Evolutionary conservation across 1,140 invertebrate species (phyloP).

Genomic region (Heliconius congener): DNA sequence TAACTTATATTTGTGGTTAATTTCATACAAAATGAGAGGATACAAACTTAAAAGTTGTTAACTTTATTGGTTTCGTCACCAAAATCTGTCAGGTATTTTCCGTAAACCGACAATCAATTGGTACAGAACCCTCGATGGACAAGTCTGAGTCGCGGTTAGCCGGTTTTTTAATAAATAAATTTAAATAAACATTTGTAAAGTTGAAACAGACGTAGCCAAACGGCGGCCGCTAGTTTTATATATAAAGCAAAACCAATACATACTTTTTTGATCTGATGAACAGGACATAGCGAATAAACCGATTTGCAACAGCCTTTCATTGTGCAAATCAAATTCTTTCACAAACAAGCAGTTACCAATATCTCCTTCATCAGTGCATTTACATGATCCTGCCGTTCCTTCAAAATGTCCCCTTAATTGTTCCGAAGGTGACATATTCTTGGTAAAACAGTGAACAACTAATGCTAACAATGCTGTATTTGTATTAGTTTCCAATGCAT

Average conservation of each 20-base stretch:
- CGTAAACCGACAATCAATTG: too few relatives aligned
- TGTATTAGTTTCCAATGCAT: conserved; percentile 71
- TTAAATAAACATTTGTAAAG: too few relatives aligned
- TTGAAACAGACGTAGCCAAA: rapidly evolving
- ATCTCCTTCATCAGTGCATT: conserved; percentile 46
- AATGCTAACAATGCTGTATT: conserved; percentile 69
- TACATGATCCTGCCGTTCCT: conserved; percentile 41
- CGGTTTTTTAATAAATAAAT: too few relatives aligned
- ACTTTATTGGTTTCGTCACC: too few relatives aligned
- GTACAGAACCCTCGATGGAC: too few relatives aligned
- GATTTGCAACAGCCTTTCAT: conserved; percentile 85
- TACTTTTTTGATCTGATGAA: conserved; percentile 83
- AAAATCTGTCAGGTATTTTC: too few relatives aligned
- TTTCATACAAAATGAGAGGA: too few relatives aligned
- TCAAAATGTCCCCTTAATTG: conserved; percentile 58
- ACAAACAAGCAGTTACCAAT: conserved; percentile 66
- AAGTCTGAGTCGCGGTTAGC: too few relatives aligned
- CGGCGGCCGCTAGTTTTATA: neutral
- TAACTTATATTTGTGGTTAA: too few relatives aligned
- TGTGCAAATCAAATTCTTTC: conserved; percentile 84
- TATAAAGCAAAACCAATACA: conserved; percentile 41
- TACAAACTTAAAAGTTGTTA: too few relatives aligned
- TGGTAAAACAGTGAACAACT: conserved; percentile 67
- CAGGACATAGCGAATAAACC: conserved; percentile 86
- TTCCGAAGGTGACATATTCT: conserved; percentile 54